Evolutionary conservation across 2,797 vertebrate species (phyloP), one percentile per base, ranked within the genome.

Genomic region (Ceyx erithaca): DNA sequence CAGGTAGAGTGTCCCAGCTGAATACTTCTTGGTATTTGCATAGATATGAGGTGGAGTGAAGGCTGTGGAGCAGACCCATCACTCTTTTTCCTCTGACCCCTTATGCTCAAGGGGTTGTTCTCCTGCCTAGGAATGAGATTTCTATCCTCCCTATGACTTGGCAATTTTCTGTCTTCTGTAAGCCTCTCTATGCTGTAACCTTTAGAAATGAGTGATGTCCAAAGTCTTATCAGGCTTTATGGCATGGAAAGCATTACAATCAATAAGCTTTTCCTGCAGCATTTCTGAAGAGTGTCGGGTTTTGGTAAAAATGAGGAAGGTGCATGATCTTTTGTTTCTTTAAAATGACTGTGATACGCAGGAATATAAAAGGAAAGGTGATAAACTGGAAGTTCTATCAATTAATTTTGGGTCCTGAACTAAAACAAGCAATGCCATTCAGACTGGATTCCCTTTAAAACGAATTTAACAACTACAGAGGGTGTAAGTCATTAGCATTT

Each of bases 21-120:
- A 85, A 91, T 96, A 77, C 84, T 95, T 86, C 88, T 63, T 95
- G 92, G 95, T 87, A 89, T 93, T 75, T 79, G 55, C 71, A 91
- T 80, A 94, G 90, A 77, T 94, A 92, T 94, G 89, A 68, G 69
- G 55, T 88, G 77, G 69, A 92, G 31, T 20, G 30, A 81, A 89
- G 63, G 48, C 43, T 91, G 62, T 72, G 79, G 43, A 87, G 61
- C 52, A 76, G 23, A 91, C 72, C 71, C 70, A 9, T 61, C 72
- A 71, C 76, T 80, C 93, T 90, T 91, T 90, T 91, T 85, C 21
- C 64, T 87, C 35, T 40, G 12, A 94, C 49, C 15, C 16, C 79
- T 67, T 25, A 59, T 48, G n/a, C 28, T 64, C 41, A 79, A 78
- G 46, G 21, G 14, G 45, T 70, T 89, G 58, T 73, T 89, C 66